Conservation (phyloP, 2,113 vertebrate species). For the Nestor notabilis region DNA sequence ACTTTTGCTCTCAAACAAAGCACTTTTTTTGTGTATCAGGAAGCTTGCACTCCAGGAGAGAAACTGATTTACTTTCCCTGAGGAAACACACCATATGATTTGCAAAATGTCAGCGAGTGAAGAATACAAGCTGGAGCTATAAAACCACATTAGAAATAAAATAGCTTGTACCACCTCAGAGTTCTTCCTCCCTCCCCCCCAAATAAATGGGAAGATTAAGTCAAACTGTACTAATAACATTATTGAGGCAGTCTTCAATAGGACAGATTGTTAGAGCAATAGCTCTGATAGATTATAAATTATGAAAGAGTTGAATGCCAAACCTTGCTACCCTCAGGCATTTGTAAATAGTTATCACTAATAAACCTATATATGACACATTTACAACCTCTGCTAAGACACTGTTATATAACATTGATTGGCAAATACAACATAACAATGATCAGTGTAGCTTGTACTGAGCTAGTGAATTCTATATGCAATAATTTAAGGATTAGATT, state of each 20-base stretch:
- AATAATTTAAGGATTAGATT: neutral
- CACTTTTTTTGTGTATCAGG: conserved; percentile 65
- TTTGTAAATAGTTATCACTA: neutral
- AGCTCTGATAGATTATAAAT: neutral
- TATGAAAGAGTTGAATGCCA: neutral
- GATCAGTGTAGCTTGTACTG: neutral
- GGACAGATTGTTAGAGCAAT: neutral
- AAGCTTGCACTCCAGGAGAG: conserved; percentile 67
- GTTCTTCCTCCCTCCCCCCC: neutral
- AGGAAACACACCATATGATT: conserved; percentile 65
- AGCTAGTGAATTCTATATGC: neutral
- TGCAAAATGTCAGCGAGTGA: conserved; percentile 64
- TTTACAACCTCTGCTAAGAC: neutral
- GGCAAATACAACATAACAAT: neutral
- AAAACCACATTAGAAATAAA: conserved; percentile 43
- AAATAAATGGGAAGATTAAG: conserved; percentile 35
- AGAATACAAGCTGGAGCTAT: conserved; percentile 18
- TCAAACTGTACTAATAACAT: neutral
- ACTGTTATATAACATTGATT: neutral
- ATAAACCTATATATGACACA: neutral
- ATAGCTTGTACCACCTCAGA: neutral
- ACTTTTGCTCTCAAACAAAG: conserved; percentile 65
- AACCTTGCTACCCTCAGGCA: neutral
- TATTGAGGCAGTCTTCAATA: neutral
- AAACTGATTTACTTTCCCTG: conserved; percentile 74